Conservation (phyloP, 1,140 invertebrate species). For the Acromyrmex echinatior region DNA sequence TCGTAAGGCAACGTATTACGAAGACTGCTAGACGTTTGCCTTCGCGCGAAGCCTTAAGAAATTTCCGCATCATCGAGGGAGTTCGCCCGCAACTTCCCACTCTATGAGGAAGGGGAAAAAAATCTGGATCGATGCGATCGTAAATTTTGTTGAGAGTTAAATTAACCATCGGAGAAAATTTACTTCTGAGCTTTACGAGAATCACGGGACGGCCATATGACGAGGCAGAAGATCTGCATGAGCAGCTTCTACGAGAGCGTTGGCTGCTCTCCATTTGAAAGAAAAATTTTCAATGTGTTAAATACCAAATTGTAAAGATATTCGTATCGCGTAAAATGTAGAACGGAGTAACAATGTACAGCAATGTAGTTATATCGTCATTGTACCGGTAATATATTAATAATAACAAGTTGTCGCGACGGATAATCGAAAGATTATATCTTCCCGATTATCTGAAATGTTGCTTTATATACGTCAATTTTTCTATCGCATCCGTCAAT, state of each 20-base stretch:
- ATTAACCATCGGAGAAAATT: background rate
- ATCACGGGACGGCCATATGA: conserved; percentile 9
- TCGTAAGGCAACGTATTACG: conserved; percentile 43
- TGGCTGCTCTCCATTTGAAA: background rate
- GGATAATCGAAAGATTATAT: background rate
- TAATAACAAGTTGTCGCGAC: background rate
- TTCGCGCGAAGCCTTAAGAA: conserved; percentile 52
- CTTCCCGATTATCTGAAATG: background rate
- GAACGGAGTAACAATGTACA: background rate
- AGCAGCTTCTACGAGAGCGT: conserved; percentile 7
- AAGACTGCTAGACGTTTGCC: conserved; percentile 17
- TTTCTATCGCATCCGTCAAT: background rate
- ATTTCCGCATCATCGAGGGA: conserved; percentile 27
- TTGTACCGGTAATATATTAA: background rate
- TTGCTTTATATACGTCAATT: background rate
- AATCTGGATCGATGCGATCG: background rate
- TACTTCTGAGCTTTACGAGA: background rate
- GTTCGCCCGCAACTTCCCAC: background rate
- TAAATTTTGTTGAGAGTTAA: conserved; percentile 35
- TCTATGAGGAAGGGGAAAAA: background rate
- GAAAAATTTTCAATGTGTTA: background rate
- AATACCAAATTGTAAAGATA: background rate
- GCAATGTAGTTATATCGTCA: background rate
- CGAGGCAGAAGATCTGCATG: conserved; percentile 5
- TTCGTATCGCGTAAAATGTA: background rate